Evolutionary conservation across 2,888 invertebrate genomes (phyloP), one percentile per base, ranked within the genome.

Genomic region (Cheiracanthium punctorium): DNA sequence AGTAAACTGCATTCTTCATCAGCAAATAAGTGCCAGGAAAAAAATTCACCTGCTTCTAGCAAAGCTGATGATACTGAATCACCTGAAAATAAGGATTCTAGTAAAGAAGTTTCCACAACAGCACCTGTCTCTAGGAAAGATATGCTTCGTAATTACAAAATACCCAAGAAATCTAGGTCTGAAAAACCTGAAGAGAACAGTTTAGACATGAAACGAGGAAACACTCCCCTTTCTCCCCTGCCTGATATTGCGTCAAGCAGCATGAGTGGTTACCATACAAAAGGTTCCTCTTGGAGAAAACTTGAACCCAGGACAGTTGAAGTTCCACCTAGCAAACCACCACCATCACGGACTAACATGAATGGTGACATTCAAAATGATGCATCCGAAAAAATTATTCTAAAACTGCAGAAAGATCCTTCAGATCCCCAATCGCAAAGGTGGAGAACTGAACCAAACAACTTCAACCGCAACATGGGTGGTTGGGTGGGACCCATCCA

Each of bases 161-260:
- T 88, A 43, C 88, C 88, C 14, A 88, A 88, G 48, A 88, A 88
- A 20, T 37, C 70, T 4, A 74, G 69, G 52, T 32, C 75, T 14
- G 75, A 77, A 28, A 88, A 72, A 58, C 64, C 74, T 32, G 75
- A 74, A 14, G 73, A 75, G 29, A 80, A 82, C 37, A 82, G 79
- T 20, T 65, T 87, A 32, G 79, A 85, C n/a, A 48, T 48, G 20
- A 82, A 81, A 58, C 41, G 88, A 64, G 86, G 88, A 4, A 88
- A 70, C 29, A 72, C 82, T 0, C 86, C 86, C 1, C 71, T 86
- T 2, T 88, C 88, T 12, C 88, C 88, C 7, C 32, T 88, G n/a
- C 74, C 84, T n/a, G 85, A 88, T 28, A 67, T 76, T 1, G 52
- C 87, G 5, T 30, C 87, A 0, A 75, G 33, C 37, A 58, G 30